phyloP scores from a whole-genome alignment of 2,113 vertebrate species.

The Pseudopodoces humilis region DNA sequence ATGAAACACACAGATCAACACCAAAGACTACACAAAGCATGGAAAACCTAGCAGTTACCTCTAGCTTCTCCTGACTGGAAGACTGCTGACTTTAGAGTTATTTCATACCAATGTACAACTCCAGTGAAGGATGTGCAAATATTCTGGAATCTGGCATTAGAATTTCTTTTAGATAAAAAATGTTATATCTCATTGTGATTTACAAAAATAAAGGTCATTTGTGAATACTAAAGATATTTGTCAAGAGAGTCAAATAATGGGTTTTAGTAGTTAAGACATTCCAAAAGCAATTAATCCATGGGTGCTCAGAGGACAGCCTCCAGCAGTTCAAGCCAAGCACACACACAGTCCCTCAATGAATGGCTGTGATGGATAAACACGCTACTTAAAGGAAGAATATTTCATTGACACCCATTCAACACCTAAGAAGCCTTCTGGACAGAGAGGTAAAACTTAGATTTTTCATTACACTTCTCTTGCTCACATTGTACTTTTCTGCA shows the following conservation, averaged over 20 bases:
- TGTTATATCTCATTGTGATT: not conserved
- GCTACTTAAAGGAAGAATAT: not conserved
- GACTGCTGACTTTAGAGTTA: not conserved
- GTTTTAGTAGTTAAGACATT: constrained; percentile 29
- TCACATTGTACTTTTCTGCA: not conserved
- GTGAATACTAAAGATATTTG: not conserved
- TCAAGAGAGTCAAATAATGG: constrained; percentile 20
- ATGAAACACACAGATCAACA: not conserved
- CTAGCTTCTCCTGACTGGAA: not conserved
- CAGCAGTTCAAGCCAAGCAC: constrained; percentile 24
- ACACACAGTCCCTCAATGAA: not conserved
- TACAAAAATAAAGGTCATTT: constrained; percentile 41
- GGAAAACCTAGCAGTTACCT: not conserved
- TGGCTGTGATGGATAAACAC: not conserved
- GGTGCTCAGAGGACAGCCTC: constrained; percentile 5
- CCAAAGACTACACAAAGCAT: not conserved
- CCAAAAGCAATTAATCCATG: constrained; percentile 33
- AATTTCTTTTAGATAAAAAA: not conserved
- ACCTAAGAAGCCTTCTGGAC: not conserved
- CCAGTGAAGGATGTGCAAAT: not conserved
- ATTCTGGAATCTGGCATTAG: not conserved
- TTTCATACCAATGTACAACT: not conserved
- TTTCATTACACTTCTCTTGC: not conserved
- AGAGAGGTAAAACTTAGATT: not conserved
- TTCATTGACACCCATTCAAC: not conserved